These are phyloP conservation scores for Accipiter minullus DNA, from an alignment of 2,797 vertebrate genomes.

Conservation along the genomic window DNA sequence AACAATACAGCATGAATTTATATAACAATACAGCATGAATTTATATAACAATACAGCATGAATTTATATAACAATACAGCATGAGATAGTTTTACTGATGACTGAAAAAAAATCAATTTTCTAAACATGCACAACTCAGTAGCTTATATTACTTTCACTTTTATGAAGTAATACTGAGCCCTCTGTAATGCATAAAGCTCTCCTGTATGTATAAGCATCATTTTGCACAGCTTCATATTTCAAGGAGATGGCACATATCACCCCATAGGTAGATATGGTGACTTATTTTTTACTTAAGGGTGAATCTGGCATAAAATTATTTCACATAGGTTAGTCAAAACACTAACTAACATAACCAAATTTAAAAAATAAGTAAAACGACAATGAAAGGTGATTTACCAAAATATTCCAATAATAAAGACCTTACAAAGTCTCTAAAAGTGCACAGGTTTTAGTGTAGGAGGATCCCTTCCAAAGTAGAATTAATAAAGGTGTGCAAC, in stretches of 20 bases:
- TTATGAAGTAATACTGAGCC: background rate
- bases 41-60: no score
- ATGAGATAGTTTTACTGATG: background rate
- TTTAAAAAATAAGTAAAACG: background rate
- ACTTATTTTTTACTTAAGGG: background rate
- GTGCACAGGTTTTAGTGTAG: fast-evolving
- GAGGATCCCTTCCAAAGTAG: background rate
- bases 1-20: no score
- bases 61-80: no score
- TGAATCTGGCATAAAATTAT: background rate
- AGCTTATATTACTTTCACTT: background rate
- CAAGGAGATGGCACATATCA: background rate
- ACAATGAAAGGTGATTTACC: background rate
- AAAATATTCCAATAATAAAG: background rate
- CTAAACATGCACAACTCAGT: background rate
- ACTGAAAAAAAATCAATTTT: background rate
- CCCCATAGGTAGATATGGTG: fast-evolving
- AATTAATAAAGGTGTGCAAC: background rate
- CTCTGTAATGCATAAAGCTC: background rate
- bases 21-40: no score
- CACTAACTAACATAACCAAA: background rate
- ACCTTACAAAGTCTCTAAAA: background rate
- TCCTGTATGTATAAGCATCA: fast-evolving
- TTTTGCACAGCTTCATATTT: background rate
- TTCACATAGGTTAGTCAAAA: background rate